A percentile compares a stretch with the other conserved stretches of the same genome.
phyloP scores from a whole-genome alignment of 2,113 vertebrate species.

The Poecile atricapillus region DNA sequence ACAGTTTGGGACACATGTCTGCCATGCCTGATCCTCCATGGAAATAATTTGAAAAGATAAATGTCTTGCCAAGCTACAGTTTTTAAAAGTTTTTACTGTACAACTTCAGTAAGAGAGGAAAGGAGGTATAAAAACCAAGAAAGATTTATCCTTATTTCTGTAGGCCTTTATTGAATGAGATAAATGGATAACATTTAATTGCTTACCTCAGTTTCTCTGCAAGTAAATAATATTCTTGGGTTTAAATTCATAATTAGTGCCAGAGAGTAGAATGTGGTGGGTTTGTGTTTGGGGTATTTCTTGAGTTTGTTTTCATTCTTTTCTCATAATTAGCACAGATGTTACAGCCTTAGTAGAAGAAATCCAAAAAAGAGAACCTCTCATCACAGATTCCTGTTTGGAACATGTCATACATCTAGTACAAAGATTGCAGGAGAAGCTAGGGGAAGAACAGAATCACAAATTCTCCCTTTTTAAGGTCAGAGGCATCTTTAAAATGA shows the following conservation, averaged over 20 bases:
- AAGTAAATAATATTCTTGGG: not conserved
- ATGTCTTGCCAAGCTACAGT: not conserved
- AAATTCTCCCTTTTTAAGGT: conserved; percentile 92
- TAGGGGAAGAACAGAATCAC: conserved; percentile 77
- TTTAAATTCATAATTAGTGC: not conserved
- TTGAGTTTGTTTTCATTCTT: not conserved
- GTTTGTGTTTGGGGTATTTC: not conserved
- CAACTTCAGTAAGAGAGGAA: not conserved
- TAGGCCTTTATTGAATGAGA: not conserved
- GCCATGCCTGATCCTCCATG: not conserved
- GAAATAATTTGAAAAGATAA: not conserved
- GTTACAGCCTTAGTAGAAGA: conserved; percentile 80
- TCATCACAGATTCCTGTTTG: conserved; percentile 81
- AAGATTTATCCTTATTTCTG: not conserved
- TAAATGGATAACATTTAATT: not conserved
- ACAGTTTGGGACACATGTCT: not conserved
- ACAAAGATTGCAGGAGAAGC: conserved; percentile 85
- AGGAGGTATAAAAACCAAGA: not conserved
- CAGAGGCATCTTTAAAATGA: not conserved
- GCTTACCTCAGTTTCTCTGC: not conserved
- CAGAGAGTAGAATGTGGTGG: not conserved
- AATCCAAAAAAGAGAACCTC: conserved; percentile 81
- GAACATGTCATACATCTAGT: conserved; percentile 83
- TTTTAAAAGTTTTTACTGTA: not conserved
- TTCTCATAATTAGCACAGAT: conserved; percentile 75